Percentiles rank a stretch among this genome's conserved stretches.
Evolutionary conservation across 2,888 invertebrate genomes (phyloP).

Genomic region (Pardosa pseudoannulata): DNA sequence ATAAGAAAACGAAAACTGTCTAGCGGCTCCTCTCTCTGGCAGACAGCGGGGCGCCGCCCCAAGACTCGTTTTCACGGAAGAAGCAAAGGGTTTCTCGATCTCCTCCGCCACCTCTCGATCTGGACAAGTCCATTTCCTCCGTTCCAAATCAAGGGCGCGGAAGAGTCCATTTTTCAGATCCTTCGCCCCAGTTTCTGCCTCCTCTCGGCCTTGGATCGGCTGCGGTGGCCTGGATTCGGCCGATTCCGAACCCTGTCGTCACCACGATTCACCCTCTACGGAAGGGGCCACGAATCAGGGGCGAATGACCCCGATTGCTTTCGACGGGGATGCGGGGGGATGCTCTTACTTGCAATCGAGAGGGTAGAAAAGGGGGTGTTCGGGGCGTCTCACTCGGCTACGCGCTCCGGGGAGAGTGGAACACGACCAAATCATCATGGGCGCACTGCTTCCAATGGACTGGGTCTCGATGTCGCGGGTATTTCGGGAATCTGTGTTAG

Average conservation of each 20-base stretch:
- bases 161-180: background rate
- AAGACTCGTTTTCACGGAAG: too few species aligned
- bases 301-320: background rate
- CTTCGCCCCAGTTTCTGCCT: background rate
- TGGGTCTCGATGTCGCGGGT: too few species aligned
- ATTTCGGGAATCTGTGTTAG: too few species aligned
- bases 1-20: too few species aligned
- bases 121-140: background rate
- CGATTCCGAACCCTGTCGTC: slow-evolving; percentile 2
- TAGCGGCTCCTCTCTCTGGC: too few species aligned
- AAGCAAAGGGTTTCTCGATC: too few species aligned
- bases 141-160: background rate
- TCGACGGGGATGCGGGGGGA: background rate
- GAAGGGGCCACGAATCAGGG: background rate
- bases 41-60: too few species aligned
- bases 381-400: too few species aligned
- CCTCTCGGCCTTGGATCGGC: background rate
- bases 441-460: too few species aligned
- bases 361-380: background rate
- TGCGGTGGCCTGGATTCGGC: background rate
- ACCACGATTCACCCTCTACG: background rate
- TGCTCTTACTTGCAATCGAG: background rate
- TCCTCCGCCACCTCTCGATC: background rate
- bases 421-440: too few species aligned
- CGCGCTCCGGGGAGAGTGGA: too few species aligned